A percentile compares a stretch with the other conserved stretches of the same genome.
phyloP scores from a whole-genome alignment of 1,140 invertebrate genomes.

The Helicoverpa armigera region DNA sequence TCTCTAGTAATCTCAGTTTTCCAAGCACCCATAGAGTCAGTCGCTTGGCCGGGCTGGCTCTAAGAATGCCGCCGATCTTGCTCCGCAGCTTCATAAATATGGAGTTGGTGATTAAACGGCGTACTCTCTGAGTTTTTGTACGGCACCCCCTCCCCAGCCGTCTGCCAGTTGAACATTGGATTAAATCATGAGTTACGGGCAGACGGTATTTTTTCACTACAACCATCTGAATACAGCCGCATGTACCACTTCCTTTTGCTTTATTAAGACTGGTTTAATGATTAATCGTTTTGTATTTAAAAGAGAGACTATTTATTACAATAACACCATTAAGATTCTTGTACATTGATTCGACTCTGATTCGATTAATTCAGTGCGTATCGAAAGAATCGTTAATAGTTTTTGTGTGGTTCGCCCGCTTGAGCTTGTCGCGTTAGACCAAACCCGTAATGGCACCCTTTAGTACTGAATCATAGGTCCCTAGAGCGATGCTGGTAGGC shows the following conservation, averaged over 20 bases:
- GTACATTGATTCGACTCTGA: conserved; percentile 10
- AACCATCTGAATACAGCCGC: conserved; percentile 33
- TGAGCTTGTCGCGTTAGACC: conserved; percentile 48
- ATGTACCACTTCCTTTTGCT: conserved; percentile 20
- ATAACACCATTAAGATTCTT: conserved; percentile 34
- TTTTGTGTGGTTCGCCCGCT: conserved; percentile 27
- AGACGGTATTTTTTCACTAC: conserved; percentile 19
- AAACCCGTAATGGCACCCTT: conserved; percentile 57
- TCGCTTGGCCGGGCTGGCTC: conserved; percentile 49
- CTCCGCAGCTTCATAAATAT: conserved; percentile 76
- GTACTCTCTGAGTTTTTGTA: conserved; percentile 66
- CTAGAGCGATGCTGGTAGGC: conserved; percentile 55
- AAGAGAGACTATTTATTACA: conserved; percentile 31
- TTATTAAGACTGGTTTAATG: conserved; percentile 12
- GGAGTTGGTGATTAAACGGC: conserved; percentile 75
- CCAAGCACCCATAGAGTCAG: conserved; percentile 47
- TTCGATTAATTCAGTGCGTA: conserved; percentile 8
- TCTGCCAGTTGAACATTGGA: conserved; percentile 42
- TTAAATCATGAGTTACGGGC: conserved; percentile 48
- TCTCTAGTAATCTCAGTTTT: conserved; percentile 49
- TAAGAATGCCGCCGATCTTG: conserved; percentile 75
- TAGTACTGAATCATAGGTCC: conserved; percentile 55
- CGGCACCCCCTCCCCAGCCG: conserved; percentile 40
- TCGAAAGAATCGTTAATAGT: background rate
- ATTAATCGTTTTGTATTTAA: conserved; percentile 24